phyloP scores from a whole-genome alignment of 2,797 vertebrate genomes.

The Acanthurus leucopareius region DNA sequence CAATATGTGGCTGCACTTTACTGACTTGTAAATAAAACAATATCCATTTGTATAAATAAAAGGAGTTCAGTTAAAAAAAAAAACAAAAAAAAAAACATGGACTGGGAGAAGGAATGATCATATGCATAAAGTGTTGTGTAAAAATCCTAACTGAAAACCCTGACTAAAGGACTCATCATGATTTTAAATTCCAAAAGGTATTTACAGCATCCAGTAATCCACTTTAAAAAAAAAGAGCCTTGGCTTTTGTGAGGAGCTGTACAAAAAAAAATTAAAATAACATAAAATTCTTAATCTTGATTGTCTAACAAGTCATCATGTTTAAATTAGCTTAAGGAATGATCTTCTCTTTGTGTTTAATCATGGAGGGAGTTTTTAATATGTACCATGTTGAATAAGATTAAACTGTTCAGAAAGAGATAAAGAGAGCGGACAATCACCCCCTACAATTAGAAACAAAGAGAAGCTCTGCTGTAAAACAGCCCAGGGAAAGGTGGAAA shows the following conservation, averaged over 20 bases:
- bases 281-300: conserved; percentile 90
- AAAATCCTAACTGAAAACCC: conserved; percentile 11
- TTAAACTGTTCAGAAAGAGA: conserved; percentile 86
- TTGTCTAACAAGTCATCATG: conserved; percentile 89
- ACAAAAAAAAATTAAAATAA: conserved; percentile 88
- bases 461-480: conserved; percentile 26
- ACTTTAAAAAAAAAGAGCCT: conserved; percentile 89
- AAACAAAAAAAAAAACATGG: conserved; percentile 35
- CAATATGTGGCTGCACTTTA: conserved; percentile 60
- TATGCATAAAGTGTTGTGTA: conserved; percentile 30
- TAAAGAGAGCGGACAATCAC: conserved; percentile 57
- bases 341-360: conserved; percentile 93
- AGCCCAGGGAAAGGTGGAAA: conserved; percentile 26
- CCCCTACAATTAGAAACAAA: conserved; percentile 59
- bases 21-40: conserved; percentile 69
- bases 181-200: conserved; percentile 24
- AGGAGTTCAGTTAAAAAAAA: conserved; percentile 17
- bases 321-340: conserved; percentile 91
- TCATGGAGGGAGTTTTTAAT: conserved; percentile 84
- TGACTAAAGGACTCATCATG: conserved; percentile 16
- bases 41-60: conserved; percentile 62
- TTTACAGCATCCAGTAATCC: conserved; percentile 19
- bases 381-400: conserved; percentile 88
- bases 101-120: conserved; percentile 33
- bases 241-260: conserved; percentile 87